phyloP scores from a whole-genome alignment of 2,797 vertebrate species.

The Eulemur albifrons region DNA sequence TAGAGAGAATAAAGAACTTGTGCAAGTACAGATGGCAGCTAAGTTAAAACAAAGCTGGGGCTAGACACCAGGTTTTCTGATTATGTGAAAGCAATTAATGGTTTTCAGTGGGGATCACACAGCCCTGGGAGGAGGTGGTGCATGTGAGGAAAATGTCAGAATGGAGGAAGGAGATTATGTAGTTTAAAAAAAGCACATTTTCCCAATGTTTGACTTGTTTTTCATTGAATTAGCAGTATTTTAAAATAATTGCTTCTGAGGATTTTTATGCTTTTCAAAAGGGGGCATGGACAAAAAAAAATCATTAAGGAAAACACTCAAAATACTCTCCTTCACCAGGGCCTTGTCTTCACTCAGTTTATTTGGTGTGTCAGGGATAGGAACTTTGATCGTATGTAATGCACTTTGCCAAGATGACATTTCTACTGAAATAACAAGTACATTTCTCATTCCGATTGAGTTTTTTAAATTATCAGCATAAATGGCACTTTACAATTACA shows the following conservation, averaged over 20 bases:
- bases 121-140: not conserved
- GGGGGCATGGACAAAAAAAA: not conserved
- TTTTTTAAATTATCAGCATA: conserved; percentile 22
- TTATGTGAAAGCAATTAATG: not conserved
- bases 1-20: not conserved
- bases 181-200: not conserved
- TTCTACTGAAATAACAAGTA: not conserved
- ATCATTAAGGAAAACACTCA: not conserved
- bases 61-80: not conserved
- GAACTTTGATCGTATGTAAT: not conserved
- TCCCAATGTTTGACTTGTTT: conserved; percentile 12
- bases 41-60: not conserved
- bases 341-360: not conserved
- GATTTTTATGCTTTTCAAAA: conserved; percentile 2
- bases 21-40: not conserved
- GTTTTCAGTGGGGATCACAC: not conserved
- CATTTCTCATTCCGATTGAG: not conserved
- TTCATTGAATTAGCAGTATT: not conserved
- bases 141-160: not conserved
- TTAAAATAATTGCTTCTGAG: not conserved
- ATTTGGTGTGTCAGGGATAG: not conserved
- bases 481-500: conserved; percentile 4
- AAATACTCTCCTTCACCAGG: not conserved
- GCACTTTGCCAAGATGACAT: not conserved
- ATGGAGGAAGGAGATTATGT: not conserved